Conservation (phyloP, 1,140 invertebrate species). For the Leptopilina clavipes region DNA sequence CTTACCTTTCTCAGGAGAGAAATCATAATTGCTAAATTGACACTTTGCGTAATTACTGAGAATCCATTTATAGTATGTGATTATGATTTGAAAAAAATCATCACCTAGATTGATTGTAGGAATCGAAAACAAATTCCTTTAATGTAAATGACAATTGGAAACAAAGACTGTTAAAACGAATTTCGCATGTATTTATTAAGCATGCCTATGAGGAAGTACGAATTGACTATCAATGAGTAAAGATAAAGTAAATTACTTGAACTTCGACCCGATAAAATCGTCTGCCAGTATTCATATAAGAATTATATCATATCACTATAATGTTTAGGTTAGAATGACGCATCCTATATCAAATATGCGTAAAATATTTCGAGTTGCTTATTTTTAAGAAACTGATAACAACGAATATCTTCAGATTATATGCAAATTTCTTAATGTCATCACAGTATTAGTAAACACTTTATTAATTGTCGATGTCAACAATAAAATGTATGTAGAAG, state of each 20-base stretch:
- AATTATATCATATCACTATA: background rate
- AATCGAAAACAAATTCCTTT: background rate
- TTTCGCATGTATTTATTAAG: background rate
- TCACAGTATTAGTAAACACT: background rate
- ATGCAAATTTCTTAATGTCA: background rate
- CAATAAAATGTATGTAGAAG: background rate
- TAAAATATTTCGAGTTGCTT: background rate
- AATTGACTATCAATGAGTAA: background rate
- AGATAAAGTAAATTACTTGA: constrained; percentile 13
- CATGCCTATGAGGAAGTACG: constrained; percentile 14
- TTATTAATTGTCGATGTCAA: background rate
- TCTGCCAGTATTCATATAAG: background rate
- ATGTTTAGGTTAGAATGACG: constrained; percentile 17
- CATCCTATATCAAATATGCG: background rate
- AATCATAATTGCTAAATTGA: constrained; percentile 72
- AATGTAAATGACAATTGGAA: background rate
- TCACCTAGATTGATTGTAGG: background rate
- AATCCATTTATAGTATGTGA: constrained; percentile 30
- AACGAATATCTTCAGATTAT: background rate
- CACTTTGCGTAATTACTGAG: constrained; percentile 32
- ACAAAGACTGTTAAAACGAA: background rate
- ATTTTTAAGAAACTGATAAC: background rate
- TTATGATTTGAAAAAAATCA: constrained; percentile 3
- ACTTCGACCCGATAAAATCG: constrained; percentile 1
- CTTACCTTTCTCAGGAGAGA: constrained; percentile 76